Conservation (phyloP, 2,113 vertebrate genomes). For the Hippolais icterina region DNA sequence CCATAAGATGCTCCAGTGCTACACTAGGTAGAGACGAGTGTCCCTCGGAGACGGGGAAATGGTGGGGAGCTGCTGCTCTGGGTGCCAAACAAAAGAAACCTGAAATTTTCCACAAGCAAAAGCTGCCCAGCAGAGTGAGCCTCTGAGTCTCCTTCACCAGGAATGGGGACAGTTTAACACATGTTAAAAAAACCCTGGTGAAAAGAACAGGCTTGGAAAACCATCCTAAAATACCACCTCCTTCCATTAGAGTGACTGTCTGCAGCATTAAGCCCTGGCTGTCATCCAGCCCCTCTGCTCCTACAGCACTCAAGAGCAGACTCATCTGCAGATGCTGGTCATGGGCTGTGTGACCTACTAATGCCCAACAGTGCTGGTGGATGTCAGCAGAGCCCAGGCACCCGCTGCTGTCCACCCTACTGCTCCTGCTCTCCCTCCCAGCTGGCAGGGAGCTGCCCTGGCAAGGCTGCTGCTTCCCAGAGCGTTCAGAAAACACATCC, state of each 20-base stretch:
- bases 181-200: background rate
- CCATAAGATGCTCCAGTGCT: background rate
- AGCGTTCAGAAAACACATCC: accelerated
- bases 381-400: background rate
- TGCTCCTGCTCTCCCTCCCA: background rate
- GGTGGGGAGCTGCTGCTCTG: background rate
- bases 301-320: background rate
- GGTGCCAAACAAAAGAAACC: background rate
- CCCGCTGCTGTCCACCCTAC: accelerated
- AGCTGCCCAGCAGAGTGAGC: background rate
- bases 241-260: accelerated
- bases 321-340: background rate
- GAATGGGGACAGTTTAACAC: background rate
- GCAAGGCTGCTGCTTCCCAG: background rate
- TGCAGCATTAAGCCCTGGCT: background rate
- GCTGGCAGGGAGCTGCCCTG: background rate
- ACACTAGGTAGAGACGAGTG: background rate
- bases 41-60: background rate
- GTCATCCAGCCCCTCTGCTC: background rate
- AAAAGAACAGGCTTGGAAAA: background rate
- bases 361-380: background rate
- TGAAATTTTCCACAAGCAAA: background rate
- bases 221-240: background rate
- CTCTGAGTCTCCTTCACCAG: background rate
- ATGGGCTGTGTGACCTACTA: background rate